Evolutionary conservation across 2,888 invertebrate genomes (phyloP).

Genomic region (Nowickia ferox): DNA sequence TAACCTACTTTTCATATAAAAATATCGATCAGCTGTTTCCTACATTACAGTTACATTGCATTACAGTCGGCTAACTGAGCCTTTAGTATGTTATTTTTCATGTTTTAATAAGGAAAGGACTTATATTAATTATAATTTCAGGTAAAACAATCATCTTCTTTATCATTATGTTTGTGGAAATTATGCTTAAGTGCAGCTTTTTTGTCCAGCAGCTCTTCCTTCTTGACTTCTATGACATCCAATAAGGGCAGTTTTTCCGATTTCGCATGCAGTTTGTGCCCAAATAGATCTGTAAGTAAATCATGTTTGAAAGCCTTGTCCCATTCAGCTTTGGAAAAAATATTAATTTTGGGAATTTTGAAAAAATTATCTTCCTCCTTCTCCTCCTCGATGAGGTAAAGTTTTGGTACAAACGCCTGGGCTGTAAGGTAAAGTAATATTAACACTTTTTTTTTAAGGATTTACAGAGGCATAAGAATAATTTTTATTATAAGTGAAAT

Average conservation of each 20-base stretch:
- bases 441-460: neutral
- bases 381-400: constrained; percentile 9
- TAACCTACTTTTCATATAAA: too few relatives aligned
- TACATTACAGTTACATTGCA: too few relatives aligned
- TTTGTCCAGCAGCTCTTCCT: neutral
- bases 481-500: neutral
- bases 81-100: neutral
- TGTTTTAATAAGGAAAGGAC: neutral
- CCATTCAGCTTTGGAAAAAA: neutral
- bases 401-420: constrained; percentile 16
- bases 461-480: too few relatives aligned
- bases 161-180: too few relatives aligned
- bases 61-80: too few relatives aligned
- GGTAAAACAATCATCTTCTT: neutral
- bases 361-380: constrained; percentile 9
- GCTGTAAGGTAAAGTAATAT: neutral
- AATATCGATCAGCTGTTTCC: too few relatives aligned
- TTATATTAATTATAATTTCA: neutral
- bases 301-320: neutral
- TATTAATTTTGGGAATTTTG: constrained; percentile 28
- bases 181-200: neutral
- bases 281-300: neutral
- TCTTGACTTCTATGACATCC: neutral
- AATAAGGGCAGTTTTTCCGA: neutral
- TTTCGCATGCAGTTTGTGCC: neutral